phyloP scores from a whole-genome alignment of 2,113 vertebrate genomes.

The Panurus biarmicus region DNA sequence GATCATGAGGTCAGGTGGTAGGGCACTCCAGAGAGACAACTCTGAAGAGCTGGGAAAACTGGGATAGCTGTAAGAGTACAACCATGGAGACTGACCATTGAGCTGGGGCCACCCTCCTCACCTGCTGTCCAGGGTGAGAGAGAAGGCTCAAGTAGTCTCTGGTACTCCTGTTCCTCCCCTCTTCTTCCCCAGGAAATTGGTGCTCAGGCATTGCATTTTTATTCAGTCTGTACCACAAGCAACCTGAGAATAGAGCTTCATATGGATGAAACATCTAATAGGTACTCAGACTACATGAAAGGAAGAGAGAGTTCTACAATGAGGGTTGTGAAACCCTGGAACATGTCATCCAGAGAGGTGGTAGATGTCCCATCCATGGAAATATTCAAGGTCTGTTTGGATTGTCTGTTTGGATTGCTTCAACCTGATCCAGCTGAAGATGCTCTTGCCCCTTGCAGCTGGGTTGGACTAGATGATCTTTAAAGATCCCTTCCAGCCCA shows the following conservation, averaged over 20 bases:
- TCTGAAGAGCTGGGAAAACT: background rate
- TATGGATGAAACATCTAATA: background rate
- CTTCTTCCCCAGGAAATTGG: background rate
- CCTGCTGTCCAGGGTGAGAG: fast-evolving
- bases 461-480: background rate
- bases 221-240: background rate
- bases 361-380: background rate
- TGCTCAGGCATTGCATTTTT: background rate
- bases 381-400: background rate
- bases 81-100: fast-evolving
- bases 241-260: background rate
- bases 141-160: background rate
- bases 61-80: background rate
- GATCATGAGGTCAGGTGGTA: background rate
- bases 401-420: background rate
- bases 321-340: background rate
- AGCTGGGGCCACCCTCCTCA: background rate
- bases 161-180: background rate
- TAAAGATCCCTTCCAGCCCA: background rate
- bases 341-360: background rate
- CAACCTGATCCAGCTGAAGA: background rate
- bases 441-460: background rate
- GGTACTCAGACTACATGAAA: background rate
- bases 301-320: background rate
- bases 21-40: background rate